Base-by-base conservation (phyloP, 2,113 vertebrate species). In the Sminthopsis crassicaudata region DNA sequence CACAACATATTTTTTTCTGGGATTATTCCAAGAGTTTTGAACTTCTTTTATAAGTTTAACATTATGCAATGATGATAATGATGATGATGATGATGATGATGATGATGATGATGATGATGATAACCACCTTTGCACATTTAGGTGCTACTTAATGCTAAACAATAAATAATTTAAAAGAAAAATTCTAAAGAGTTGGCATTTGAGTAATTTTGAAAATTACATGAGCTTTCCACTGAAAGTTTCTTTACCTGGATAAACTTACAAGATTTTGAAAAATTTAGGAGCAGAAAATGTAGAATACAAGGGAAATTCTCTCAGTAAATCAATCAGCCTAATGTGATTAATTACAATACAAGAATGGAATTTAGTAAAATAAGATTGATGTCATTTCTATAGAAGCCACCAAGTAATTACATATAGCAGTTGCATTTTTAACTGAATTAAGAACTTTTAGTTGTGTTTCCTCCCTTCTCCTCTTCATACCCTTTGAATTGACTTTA, bases 311-410 rank as follows among this genome's bases (percentile, higher is more conserved):
- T 53, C 27, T 23, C 54, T 94, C 94, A 90, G 89, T 84, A 94
- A 76, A 6, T 19, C 46, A 19, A 52, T 57, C 42, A 90, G 67
- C 96, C 54, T 90, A 93, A 53, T 57, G 30, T 94, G 95, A 96
- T 96, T 93, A 90, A 97, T 91, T 95, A 89, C 10, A 57, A 26
- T 57, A 27, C 8, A 57, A 90, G 48, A 92, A 94, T 90, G 50
- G 91, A 91, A 53, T 96, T 97, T 90, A 51, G 88, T 94, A 91
- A 97, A 96, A 60, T 42, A 96, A 96, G 94, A 97, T 91, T 94
- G 95, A 96, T 96, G 94, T 91, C 88, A 93, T 92, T 88, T 92
- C 90, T 23, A 8, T 54, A 48, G 90, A 91, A 93, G 57, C 36
- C 30, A 46, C 91, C 54, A 93, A 91, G 60, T 88, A 52, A 89